Conservation (phyloP, 2,113 vertebrate genomes). For the Microcebus griseorufus region DNA sequence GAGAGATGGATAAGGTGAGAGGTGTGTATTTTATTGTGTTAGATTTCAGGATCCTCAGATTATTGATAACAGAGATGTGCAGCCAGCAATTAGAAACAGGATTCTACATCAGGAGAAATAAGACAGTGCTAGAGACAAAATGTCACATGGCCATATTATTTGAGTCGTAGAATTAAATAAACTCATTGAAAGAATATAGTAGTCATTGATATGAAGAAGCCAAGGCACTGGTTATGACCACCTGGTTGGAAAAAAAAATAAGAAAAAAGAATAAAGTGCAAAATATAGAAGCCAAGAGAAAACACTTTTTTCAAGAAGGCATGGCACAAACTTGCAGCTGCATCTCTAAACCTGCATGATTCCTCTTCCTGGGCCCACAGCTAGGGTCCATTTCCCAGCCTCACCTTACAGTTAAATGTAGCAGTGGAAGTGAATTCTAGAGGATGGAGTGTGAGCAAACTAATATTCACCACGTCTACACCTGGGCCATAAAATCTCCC, state of each 20-base stretch:
- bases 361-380: background rate
- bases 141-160: background rate
- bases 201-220: background rate
- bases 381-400: background rate
- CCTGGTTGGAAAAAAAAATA: background rate
- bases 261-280: background rate
- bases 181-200: background rate
- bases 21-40: background rate
- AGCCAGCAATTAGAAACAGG: background rate
- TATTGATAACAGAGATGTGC: background rate
- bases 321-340: background rate
- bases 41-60: background rate
- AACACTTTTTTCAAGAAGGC: background rate
- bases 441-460: background rate
- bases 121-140: background rate
- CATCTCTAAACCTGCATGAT: background rate
- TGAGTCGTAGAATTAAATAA: background rate
- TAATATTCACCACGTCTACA: background rate
- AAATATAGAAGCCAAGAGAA: background rate
- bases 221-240: background rate
- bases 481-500: no score
- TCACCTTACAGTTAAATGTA: background rate
- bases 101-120: background rate
- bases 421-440: background rate
- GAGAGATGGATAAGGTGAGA: background rate